Evolutionary conservation across 1,140 invertebrate genomes (phyloP).

Genomic region (Eueides isabella): DNA sequence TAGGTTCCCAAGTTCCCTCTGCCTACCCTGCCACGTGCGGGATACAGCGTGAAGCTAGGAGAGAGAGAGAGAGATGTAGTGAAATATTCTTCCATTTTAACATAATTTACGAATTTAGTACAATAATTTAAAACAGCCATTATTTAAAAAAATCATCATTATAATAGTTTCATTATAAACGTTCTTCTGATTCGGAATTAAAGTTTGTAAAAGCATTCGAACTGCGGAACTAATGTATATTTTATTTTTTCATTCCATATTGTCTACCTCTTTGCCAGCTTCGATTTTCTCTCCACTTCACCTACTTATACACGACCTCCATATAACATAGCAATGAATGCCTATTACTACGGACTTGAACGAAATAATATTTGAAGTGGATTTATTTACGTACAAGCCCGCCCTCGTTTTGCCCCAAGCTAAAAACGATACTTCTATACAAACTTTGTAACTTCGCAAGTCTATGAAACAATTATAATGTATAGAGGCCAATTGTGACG

Average conservation of each 20-base stretch:
- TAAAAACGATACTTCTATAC: background rate
- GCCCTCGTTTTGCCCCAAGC: background rate
- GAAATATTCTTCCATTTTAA: no score
- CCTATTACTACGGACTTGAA: background rate
- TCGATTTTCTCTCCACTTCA: constrained; percentile 14
- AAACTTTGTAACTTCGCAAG: background rate
- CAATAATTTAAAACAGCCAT: no score
- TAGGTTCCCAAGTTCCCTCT: no score
- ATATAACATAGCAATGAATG: background rate
- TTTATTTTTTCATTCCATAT: background rate
- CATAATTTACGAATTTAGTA: no score
- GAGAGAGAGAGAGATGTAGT: no score
- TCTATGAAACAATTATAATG: background rate
- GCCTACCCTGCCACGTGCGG: no score
- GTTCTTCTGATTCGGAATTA: no score
- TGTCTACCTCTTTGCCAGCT: background rate
- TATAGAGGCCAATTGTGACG: no score
- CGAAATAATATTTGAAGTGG: constrained; percentile 10
- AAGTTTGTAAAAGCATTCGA: background rate
- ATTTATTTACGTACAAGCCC: constrained; percentile 1
- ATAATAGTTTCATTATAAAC: no score
- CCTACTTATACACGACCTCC: constrained; percentile 6
- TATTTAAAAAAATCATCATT: no score
- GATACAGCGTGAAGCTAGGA: no score
- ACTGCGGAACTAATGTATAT: background rate